Base-by-base conservation (phyloP, 2,888 invertebrate genomes). In the Chrysodeixis includens region DNA sequence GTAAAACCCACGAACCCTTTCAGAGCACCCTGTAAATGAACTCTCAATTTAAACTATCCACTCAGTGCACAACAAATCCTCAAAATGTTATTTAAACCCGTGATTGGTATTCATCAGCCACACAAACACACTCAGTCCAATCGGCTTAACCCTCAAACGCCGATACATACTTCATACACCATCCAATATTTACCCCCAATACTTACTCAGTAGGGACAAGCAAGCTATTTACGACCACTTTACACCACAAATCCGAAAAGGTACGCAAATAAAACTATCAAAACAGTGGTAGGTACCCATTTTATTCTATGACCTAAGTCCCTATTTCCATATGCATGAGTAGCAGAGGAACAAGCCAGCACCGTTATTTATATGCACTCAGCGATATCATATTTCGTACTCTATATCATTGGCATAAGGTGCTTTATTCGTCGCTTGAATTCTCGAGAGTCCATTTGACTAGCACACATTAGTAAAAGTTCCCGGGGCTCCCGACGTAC, bases 381-480 rank as follows among this genome's bases (percentile, higher is more conserved):
- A 20, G 53, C 66, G 67, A 74, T 83, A 86, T 84, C 77, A 82
- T 77, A 88, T 84, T 88, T 80, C 88, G 83, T 71, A 84, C 92
- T 84, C 81, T 92, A 87, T 84, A 57, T 66, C 81, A 58, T 69
- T 74, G 79, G 67, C 66, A 79, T 89, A 92, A 83, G 86, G 90
- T 81, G 78, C 83, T 81, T 87, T 91, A 90, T 94, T 83, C 86
- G 79, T 83, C 83, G 87, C 76, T 75, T 73, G 70, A 80, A 86
- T 80, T 82, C 92, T 90, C 93, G 84, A 90, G 93, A 92, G 93
- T 92, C 93, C 93, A 94, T 94, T 94, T 94, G 94, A 93, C 94
- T 94, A 93, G 92, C 88, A 89, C 91, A 90, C 92, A 94, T 94
- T 94, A 94, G 93, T 94, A 93, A 94, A 93, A 93, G 92, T 92